Evolutionary conservation across 30 jellyfish, hydroid and myxozoan species (phyloP).

Genomic region (Cassiopea xamachana): DNA sequence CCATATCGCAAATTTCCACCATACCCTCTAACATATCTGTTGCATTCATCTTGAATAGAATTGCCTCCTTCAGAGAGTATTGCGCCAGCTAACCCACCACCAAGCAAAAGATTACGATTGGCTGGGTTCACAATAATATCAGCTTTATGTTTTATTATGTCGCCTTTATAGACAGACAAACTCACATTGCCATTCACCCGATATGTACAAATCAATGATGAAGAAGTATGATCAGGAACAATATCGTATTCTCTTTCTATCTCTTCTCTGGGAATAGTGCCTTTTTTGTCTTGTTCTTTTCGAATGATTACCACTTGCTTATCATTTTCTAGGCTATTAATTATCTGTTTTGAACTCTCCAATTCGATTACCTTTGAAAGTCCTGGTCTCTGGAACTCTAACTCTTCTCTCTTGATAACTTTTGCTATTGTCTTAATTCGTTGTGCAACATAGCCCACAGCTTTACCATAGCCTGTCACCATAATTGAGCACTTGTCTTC

Average conservation of each 20-base stretch:
- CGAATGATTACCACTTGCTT: constrained; percentile 31
- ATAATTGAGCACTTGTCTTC: constrained; percentile 7
- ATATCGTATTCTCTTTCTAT: neutral
- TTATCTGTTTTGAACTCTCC: neutral
- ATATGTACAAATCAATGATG: constrained; percentile 6
- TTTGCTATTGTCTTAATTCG: neutral
- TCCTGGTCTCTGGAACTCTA: constrained; percentile 34
- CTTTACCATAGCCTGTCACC: constrained; percentile 25
- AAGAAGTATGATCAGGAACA: neutral
- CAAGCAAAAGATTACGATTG: constrained; percentile 12
- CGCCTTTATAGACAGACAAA: constrained; percentile 49
- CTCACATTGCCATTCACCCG: neutral
- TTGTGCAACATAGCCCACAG: neutral
- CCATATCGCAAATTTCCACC: constrained; percentile 23
- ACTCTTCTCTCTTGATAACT: neutral
- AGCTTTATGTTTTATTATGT: constrained; percentile 27
- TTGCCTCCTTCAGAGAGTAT: constrained; percentile 38
- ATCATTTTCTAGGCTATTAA: constrained; percentile 6
- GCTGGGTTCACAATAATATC: constrained; percentile 60
- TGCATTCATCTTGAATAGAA: constrained; percentile 46
- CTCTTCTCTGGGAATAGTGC: constrained; percentile 1
- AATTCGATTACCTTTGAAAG: constrained; percentile 8
- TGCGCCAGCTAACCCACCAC: constrained; percentile 70
- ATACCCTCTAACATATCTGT: neutral
- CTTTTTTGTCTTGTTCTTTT: constrained; percentile 10